phyloP scores from a whole-genome alignment of 1,140 invertebrate genomes.

The Idris sp. region DNA sequence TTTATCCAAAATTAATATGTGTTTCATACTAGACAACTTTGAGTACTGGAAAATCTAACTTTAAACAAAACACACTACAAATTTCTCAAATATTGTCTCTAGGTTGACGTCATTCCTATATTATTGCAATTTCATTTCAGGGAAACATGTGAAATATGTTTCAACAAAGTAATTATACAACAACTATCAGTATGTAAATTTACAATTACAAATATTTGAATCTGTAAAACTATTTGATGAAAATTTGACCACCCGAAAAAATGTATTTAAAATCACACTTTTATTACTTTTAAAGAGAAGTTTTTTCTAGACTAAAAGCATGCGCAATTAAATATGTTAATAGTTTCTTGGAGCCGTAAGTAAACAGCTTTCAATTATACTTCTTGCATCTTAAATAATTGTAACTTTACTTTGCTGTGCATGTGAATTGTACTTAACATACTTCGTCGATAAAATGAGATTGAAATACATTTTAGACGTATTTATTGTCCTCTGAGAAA shows the following conservation, averaged over 20 bases:
- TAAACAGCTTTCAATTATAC: constrained; percentile 39
- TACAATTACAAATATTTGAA: too few species aligned
- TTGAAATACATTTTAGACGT: constrained; percentile 4
- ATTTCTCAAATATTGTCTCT: constrained; percentile 21
- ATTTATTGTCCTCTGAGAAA: too few species aligned
- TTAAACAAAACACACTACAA: constrained; percentile 11
- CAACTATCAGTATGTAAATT: too few species aligned
- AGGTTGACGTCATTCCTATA: constrained; percentile 6
- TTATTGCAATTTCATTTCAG: constrained; percentile 4
- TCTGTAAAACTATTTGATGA: too few species aligned
- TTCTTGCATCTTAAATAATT: constrained; percentile 37
- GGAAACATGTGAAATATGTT: too few species aligned
- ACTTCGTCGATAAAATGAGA: constrained; percentile 19
- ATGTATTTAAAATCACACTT: constrained; percentile 1
- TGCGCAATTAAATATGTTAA: constrained; percentile 36
- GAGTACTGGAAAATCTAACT: constrained; percentile 23
- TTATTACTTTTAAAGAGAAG: constrained; percentile 7
- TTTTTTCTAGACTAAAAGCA: constrained; percentile 18
- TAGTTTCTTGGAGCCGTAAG: constrained; percentile 19
- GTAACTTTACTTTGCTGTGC: constrained; percentile 11
- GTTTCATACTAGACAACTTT: constrained; percentile 40
- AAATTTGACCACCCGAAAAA: neutral
- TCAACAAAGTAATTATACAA: too few species aligned
- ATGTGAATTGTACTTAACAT: constrained; percentile 22
- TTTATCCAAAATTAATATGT: constrained; percentile 55